A percentile compares a stretch with the other conserved stretches of the same genome.
These are phyloP conservation scores for Grapholita molesta DNA, from an alignment of 1,140 invertebrate genomes.

Conservation along the genomic window DNA sequence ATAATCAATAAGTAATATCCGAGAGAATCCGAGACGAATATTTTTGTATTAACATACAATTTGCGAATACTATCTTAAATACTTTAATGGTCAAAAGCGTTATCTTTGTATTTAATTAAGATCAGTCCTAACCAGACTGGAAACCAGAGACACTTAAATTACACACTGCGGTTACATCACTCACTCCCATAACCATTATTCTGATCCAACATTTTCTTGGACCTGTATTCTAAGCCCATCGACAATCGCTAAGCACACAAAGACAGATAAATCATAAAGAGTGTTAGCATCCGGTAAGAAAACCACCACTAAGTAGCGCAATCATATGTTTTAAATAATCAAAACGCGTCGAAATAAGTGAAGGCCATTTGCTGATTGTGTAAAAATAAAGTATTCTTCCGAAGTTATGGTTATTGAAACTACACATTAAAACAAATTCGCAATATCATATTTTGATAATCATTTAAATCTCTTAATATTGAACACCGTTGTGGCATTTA, in stretches of 20 bases:
- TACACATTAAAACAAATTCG: too few relatives aligned
- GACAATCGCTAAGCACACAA: neutral
- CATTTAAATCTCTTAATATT: too few relatives aligned
- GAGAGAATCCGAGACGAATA: too few relatives aligned
- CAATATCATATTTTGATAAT: too few relatives aligned
- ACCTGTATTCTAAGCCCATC: neutral
- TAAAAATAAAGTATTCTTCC: too few relatives aligned
- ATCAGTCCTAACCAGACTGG: neutral
- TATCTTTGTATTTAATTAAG: neutral
- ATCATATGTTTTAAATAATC: constrained; percentile 38
- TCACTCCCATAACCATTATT: neutral
- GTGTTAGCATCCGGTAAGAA: constrained; percentile 65
- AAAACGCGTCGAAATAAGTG: too few relatives aligned
- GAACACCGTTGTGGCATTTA: too few relatives aligned
- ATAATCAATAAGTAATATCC: too few relatives aligned
- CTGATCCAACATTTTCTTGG: neutral
- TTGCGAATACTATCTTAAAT: neutral
- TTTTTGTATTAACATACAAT: neutral
- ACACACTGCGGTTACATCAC: neutral
- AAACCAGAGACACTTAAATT: neutral
- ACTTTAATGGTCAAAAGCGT: neutral
- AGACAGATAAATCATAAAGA: constrained; percentile 74
- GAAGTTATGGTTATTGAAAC: too few relatives aligned
- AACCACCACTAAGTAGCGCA: too few relatives aligned
- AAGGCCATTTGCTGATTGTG: too few relatives aligned